A percentile compares a stretch with the other conserved stretches of the same genome.
These are phyloP conservation scores for Neotoxoptera formosana DNA, from an alignment of 1,140 invertebrate genomes.

Conservation along the genomic window DNA sequence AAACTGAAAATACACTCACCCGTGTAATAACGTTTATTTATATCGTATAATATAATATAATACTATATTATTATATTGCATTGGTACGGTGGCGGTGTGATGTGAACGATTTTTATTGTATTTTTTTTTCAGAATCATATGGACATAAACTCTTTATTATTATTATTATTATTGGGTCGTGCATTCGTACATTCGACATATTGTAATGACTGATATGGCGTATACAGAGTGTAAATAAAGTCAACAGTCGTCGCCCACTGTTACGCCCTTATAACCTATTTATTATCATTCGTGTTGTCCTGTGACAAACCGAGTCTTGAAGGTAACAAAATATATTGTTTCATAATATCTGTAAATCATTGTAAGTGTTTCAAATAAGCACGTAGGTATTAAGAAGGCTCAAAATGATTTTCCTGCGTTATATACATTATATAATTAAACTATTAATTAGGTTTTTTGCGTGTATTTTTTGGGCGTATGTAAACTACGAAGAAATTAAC, in stretches of 20 bases:
- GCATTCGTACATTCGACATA: not conserved
- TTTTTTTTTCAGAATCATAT: not conserved
- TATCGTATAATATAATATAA: not conserved
- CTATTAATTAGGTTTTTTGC: no score
- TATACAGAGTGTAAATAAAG: not conserved
- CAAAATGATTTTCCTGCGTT: not conserved
- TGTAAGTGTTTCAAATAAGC: no score
- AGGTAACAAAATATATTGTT: not conserved
- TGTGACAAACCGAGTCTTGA: not conserved
- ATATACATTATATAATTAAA: no score
- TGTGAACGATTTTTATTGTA: not conserved
- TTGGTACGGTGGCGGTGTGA: not conserved
- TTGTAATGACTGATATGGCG: not conserved
- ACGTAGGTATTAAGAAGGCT: not conserved
- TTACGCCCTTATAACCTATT: not conserved
- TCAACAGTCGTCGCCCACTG: not conserved
- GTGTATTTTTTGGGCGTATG: not conserved
- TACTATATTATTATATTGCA: not conserved
- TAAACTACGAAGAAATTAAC: not conserved
- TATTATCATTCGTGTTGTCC: not conserved
- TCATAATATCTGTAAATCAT: not conserved
- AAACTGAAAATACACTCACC: not conserved
- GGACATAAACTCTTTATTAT: not conserved
- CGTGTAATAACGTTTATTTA: not conserved
- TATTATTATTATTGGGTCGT: not conserved